Evolutionary conservation across 2,797 vertebrate genomes (phyloP).

Genomic region (Alauda arvensis): DNA sequence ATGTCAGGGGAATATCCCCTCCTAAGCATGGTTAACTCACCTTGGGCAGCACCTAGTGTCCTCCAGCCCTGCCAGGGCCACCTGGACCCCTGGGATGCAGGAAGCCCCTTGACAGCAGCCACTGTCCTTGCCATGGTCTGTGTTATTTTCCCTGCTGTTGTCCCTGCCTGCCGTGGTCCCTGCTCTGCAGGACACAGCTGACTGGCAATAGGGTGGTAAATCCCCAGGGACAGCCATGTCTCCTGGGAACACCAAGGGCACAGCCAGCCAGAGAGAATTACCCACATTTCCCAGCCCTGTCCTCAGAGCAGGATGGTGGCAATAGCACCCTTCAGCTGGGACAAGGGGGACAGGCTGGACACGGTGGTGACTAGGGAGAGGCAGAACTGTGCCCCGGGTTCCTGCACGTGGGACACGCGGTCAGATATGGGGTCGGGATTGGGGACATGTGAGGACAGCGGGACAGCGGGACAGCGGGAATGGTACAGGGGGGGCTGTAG

Average conservation of each 20-base stretch:
- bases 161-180: background rate
- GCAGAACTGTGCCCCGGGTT: too few species aligned
- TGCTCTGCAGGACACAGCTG: background rate
- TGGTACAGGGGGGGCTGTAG: background rate
- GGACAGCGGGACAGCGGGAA: background rate
- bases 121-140: background rate
- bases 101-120: background rate
- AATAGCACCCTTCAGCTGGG: background rate
- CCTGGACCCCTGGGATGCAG: background rate
- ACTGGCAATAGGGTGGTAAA: background rate
- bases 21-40: background rate
- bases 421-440: fast-evolving
- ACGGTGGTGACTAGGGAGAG: background rate
- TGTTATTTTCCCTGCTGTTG: background rate
- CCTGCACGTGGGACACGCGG: fast-evolving
- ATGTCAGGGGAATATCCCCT: background rate
- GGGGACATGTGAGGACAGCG: background rate
- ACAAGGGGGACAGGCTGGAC: background rate
- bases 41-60: background rate
- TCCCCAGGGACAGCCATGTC: fast-evolving
- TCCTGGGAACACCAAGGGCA: background rate
- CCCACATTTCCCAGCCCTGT: background rate
- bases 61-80: background rate
- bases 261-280: background rate
- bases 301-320: background rate